Evolutionary conservation across 2,888 invertebrate species (phyloP).

Genomic region (Homarus gammarus): DNA sequence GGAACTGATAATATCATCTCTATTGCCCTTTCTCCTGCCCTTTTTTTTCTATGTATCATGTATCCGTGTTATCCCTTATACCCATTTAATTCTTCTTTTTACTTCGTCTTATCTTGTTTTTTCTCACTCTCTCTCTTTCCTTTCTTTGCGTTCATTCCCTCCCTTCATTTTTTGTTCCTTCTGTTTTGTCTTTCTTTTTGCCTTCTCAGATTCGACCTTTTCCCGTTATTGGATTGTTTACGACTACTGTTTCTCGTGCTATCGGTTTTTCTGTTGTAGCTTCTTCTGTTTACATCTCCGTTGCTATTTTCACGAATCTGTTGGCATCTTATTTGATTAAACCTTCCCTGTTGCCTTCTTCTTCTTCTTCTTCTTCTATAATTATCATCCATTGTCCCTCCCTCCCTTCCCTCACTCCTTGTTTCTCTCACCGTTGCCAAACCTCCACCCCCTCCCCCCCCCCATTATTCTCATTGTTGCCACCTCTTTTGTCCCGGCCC

Average conservation of each 20-base stretch:
- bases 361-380: too few species aligned
- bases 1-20: too few species aligned
- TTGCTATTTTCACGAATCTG: too few species aligned
- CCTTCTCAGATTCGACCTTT: not conserved
- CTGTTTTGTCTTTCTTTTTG: not conserved
- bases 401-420: too few species aligned
- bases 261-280: constrained; percentile 24
- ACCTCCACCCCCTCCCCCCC: too few species aligned
- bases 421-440: too few species aligned
- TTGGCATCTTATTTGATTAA: too few species aligned
- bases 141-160: not conserved
- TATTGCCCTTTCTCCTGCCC: not conserved
- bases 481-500: too few species aligned
- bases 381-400: too few species aligned
- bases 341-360: constrained; percentile 10
- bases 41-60: not conserved
- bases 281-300: too few species aligned
- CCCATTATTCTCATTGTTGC: too few species aligned
- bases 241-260: constrained; percentile 14
- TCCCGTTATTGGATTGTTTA: too few species aligned
- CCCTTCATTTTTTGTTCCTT: not conserved
- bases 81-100: not conserved
- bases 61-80: not conserved
- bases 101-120: not conserved
- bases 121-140: constrained; percentile 26